Conservation (phyloP, 2,113 vertebrate species). For the Illadopsis cleaveri region DNA sequence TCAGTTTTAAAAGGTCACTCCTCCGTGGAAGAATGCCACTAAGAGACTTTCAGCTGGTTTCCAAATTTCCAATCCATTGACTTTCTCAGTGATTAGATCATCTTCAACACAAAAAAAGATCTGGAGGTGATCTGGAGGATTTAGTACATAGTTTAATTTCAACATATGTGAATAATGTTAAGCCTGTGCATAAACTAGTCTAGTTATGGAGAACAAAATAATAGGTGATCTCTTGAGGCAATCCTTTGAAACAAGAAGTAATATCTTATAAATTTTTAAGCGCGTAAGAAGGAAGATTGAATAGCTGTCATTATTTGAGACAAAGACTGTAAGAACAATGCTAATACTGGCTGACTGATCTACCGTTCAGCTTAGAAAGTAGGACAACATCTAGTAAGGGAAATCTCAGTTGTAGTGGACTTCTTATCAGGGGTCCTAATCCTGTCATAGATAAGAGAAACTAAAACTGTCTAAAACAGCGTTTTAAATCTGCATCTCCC, state of each 20-base stretch:
- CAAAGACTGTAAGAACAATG: background rate
- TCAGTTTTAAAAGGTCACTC: background rate
- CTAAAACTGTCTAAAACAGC: background rate
- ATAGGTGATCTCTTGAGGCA: slow-evolving; percentile 16
- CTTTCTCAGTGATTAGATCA: background rate
- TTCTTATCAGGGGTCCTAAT: slow-evolving; percentile 31
- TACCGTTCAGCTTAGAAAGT: background rate
- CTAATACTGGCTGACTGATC: background rate
- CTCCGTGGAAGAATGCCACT: background rate
- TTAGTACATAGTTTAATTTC: background rate
- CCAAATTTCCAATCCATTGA: background rate
- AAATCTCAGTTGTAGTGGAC: background rate
- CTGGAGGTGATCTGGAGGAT: background rate
- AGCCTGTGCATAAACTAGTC: background rate
- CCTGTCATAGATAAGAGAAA: slow-evolving; percentile 20
- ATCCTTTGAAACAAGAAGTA: background rate
- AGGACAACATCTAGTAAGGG: background rate
- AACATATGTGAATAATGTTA: background rate
- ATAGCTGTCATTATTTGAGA: background rate
- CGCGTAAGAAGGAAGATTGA: background rate
- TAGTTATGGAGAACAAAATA: slow-evolving; percentile 20
- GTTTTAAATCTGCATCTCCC: background rate
- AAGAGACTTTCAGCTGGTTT: background rate
- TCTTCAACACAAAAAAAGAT: background rate
- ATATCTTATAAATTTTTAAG: slow-evolving; percentile 9